Conservation (phyloP, 2,888 invertebrate species). For the Dendrolimus houi region DNA sequence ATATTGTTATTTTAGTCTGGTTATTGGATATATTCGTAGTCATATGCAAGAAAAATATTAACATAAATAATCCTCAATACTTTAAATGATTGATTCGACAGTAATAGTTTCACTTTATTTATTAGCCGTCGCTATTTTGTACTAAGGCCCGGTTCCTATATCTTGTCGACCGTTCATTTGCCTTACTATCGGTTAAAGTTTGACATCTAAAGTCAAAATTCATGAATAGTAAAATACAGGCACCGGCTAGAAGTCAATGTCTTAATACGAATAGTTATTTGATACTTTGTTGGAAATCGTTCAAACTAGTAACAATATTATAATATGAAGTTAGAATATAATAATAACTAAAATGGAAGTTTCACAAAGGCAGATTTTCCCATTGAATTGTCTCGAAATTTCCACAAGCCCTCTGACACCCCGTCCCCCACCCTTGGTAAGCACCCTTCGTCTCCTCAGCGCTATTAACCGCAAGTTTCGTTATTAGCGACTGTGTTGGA, state of each 20-base stretch:
- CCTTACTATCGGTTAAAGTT: too few species aligned
- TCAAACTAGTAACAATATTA: conserved; percentile 19
- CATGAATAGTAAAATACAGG: too few species aligned
- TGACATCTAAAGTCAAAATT: too few species aligned
- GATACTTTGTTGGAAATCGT: conserved; percentile 18
- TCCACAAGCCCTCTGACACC: conserved; percentile 26
- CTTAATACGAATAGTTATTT: conserved; percentile 14
- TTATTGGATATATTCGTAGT: too few species aligned
- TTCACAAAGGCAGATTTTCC: conserved; percentile 67
- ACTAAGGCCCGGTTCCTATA: too few species aligned
- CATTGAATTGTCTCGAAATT: conserved; percentile 65
- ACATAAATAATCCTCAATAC: too few species aligned
- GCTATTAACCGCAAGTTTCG: conserved; percentile 70
- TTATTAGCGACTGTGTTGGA: conserved; percentile 67
- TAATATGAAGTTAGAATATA: conserved; percentile 39
- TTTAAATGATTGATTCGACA: not conserved
- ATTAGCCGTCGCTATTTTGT: too few species aligned
- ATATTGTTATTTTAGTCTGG: too few species aligned
- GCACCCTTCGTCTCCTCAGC: conserved; percentile 19
- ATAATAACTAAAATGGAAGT: conserved; percentile 47
- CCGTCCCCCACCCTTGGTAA: conserved; percentile 13
- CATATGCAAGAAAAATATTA: too few species aligned
- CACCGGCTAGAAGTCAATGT: conserved; percentile 1
- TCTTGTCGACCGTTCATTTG: too few species aligned
- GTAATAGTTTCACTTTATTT: not conserved